Evolutionary conservation across 1,140 invertebrate species (phyloP).

Genomic region (Drosophila pruinosa): DNA sequence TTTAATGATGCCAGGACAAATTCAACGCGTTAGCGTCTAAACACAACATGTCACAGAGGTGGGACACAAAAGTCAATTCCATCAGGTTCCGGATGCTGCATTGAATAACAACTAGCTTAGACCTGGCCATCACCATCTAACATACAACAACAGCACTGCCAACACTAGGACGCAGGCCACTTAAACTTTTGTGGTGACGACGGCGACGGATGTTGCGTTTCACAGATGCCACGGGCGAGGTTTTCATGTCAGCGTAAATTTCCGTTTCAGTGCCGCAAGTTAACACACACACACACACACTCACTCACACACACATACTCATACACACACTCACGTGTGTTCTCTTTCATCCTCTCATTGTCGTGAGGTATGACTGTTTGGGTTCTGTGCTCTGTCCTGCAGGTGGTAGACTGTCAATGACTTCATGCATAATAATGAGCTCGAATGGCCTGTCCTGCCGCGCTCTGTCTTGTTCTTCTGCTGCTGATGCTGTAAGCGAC

Average conservation of each 20-base stretch:
- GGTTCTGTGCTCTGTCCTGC: constrained; percentile 62
- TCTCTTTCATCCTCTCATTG: not conserved
- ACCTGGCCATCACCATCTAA: constrained; percentile 17
- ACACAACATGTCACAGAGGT: constrained; percentile 22
- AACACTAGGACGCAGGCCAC: constrained; percentile 46
- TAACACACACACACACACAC: constrained; percentile 3
- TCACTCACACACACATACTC: not conserved
- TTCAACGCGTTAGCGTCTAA: constrained; percentile 59
- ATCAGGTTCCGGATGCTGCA: constrained; percentile 77
- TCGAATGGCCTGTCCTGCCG: constrained; percentile 7
- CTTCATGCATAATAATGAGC: constrained; percentile 79
- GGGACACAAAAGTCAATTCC: constrained; percentile 75
- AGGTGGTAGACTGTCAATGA: constrained; percentile 75
- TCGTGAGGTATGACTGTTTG: constrained; percentile 21
- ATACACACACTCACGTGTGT: not conserved
- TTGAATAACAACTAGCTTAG: constrained; percentile 76
- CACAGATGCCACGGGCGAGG: constrained; percentile 65
- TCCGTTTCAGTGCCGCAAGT: constrained; percentile 66
- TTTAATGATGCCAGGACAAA: constrained; percentile 77
- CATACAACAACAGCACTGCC: constrained; percentile 1
- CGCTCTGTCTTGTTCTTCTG: not conserved
- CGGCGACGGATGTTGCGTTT: constrained; percentile 67
- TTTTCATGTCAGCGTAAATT: constrained; percentile 77
- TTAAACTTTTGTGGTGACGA: constrained; percentile 65
- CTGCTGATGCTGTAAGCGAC: constrained; percentile 2